These are phyloP conservation scores for Sisor rabdophorus DNA, from an alignment of 2,113 vertebrate species.

Conservation along the genomic window DNA sequence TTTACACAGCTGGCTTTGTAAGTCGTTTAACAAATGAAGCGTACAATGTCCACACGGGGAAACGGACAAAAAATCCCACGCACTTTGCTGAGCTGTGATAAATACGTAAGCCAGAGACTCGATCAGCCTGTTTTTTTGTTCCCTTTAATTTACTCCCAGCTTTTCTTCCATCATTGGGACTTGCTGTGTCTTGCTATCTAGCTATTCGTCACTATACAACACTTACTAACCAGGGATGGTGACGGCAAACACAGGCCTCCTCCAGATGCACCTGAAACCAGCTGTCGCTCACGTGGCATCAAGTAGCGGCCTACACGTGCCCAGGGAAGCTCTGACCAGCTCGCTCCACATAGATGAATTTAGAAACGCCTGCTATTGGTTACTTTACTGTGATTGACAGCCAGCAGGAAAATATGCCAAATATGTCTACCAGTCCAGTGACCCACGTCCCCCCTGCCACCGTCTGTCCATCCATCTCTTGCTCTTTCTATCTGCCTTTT, in stretches of 20 bases:
- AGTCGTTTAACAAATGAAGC: constrained; percentile 61
- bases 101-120: constrained; percentile 51
- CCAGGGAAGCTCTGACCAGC: neutral
- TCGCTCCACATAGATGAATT: neutral
- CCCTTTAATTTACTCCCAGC: neutral
- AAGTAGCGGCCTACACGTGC: neutral
- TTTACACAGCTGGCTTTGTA: constrained; percentile 65
- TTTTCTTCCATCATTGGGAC: neutral
- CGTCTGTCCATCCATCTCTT: too few relatives aligned
- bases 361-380: neutral
- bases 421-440: too few relatives aligned
- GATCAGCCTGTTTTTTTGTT: neutral
- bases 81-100: constrained; percentile 56
- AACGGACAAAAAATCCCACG: constrained; percentile 59
- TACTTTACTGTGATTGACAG: neutral
- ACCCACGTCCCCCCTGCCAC: too few relatives aligned
- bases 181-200: neutral
- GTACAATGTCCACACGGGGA: constrained; percentile 24
- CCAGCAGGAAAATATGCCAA: neutral
- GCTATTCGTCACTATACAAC: neutral
- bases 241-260: neutral
- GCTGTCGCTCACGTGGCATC: neutral
- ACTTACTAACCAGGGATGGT: neutral
- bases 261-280: neutral
- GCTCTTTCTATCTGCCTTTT: too few relatives aligned